Base-by-base conservation (phyloP, 2,888 invertebrate species). In the Agrochola circellaris region DNA sequence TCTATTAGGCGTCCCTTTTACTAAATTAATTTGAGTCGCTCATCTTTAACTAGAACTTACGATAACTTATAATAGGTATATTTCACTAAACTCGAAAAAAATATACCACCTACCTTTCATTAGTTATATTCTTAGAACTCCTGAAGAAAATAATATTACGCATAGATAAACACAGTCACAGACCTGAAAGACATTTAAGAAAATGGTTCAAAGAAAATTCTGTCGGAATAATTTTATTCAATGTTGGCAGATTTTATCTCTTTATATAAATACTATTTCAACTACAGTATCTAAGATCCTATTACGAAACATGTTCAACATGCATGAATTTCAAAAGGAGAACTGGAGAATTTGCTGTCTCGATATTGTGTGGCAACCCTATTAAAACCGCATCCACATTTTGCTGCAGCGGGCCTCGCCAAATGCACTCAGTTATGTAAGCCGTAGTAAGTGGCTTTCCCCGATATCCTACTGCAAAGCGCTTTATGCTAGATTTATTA, bases 371-470 rank as follows among this genome's bases (percentile, higher is more conserved):
- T 73, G 69, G 42, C 88, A 84, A 30, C 87, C 88, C 83, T 86
- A 84, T 70, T 67, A 73, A 79, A 86, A 82, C 80, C 84, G 65
- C 87, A 85, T 81, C 72, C 75, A 75, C 83, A 81, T 87, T 84
- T 79, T 79, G 84, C 84, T 74, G 84, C 89, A 83, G 77, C 73
- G 78, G 38, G 79, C 72, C 79, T 83, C 80, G 76, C 83, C 87
- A 88, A 88, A 87, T 88, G 88, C 88, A 87, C 89, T 89, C 83
- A 73, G 83, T 80, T 86, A 88, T 83, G 83, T 87, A 87, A 87
- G 80, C 87, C 78, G 71, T 81, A 66, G 84, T 82, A 88, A 87
- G 89, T 87, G 87, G 85, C 82, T 86, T 84, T 77, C 80, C 38
- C 72, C 73, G 79, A 88, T 86, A 86, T 79, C 79, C 77, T 70